Percentiles rank a stretch among this genome's conserved stretches.
phyloP scores from a whole-genome alignment of 1,140 invertebrate genomes.

The Glossosoma conforme region DNA sequence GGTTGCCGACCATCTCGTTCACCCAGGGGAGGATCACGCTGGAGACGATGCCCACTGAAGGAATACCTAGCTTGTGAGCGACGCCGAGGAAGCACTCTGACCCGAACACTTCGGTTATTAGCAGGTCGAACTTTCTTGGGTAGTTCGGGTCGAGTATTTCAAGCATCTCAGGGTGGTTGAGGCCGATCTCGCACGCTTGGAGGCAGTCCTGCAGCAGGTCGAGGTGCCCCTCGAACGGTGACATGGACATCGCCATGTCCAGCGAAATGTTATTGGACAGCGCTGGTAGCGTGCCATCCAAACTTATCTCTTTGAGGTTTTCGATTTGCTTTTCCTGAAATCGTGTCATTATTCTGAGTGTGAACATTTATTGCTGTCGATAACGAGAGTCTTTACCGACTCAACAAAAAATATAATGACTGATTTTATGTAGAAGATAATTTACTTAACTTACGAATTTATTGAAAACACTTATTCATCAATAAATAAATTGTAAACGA shows the following conservation, averaged over 20 bases:
- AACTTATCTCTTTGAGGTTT: slow-evolving; percentile 43
- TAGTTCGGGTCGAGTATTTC: slow-evolving; percentile 40
- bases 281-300: slow-evolving; percentile 46
- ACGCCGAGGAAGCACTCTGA: slow-evolving; percentile 56
- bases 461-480: too few relatives aligned
- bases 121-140: slow-evolving; percentile 53
- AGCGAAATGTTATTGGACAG: slow-evolving; percentile 46
- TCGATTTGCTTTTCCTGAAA: slow-evolving; percentile 44
- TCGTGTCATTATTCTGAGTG: too few relatives aligned
- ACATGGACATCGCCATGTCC: slow-evolving; percentile 37
- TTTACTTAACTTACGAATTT: too few relatives aligned
- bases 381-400: too few relatives aligned
- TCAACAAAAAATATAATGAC: too few relatives aligned
- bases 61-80: slow-evolving; percentile 52
- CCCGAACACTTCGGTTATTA: slow-evolving; percentile 65
- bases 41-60: slow-evolving; percentile 54
- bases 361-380: too few relatives aligned
- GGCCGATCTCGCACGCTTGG: slow-evolving; percentile 42
- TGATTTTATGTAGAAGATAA: too few relatives aligned
- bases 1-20: slow-evolving; percentile 57
- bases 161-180: slow-evolving; percentile 38
- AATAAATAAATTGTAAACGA: too few relatives aligned
- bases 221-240: slow-evolving; percentile 43
- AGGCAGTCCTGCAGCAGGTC: slow-evolving; percentile 45
- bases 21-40: slow-evolving; percentile 58